Evolutionary conservation across 2,113 vertebrate genomes (phyloP).

Genomic region (Panthera leo): DNA sequence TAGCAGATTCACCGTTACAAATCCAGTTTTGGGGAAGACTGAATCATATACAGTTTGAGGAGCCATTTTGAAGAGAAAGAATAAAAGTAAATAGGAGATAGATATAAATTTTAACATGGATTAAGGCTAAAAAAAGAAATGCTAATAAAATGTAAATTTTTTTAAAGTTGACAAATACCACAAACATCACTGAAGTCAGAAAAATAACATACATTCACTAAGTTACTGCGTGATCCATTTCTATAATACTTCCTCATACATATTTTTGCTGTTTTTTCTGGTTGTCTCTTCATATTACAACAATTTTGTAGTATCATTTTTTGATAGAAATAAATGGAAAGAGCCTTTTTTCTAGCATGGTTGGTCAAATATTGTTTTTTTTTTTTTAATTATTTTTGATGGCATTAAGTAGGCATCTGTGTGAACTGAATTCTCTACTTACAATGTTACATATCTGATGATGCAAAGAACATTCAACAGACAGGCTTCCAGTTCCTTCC

Average conservation of each 20-base stretch:
- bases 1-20: not conserved
- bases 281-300: not conserved
- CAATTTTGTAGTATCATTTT: not conserved
- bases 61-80: not conserved
- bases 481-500: not conserved
- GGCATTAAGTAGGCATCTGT: not conserved
- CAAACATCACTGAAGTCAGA: not conserved
- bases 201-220: not conserved
- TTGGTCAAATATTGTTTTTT: not conserved
- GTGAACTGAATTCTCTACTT: not conserved
- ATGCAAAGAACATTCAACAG: not conserved
- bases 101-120: not conserved
- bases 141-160: not conserved
- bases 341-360: not conserved
- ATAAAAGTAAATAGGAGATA: not conserved
- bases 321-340: not conserved
- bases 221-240: not conserved
- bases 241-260: not conserved
- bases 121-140: not conserved
- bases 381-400: not conserved
- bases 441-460: not conserved
- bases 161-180: not conserved
- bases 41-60: not conserved
- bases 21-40: not conserved
- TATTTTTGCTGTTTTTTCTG: not conserved